Evolutionary conservation across 2,797 vertebrate genomes (phyloP).

Genomic region (Rhyacichthys aspro): DNA sequence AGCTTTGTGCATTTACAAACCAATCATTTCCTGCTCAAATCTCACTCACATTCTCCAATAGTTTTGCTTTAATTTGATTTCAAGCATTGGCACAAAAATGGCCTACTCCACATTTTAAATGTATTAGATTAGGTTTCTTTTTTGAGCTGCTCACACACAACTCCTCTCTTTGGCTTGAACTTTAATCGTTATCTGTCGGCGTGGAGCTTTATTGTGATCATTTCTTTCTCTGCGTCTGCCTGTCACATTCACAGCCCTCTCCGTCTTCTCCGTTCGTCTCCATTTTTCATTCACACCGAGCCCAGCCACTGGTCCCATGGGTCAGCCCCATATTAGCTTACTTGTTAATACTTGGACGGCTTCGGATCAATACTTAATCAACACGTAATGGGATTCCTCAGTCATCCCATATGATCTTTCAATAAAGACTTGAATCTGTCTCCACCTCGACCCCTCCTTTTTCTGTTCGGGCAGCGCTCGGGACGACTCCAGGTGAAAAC

Average conservation of each 20-base stretch:
- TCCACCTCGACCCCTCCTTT: slow-evolving; percentile 10
- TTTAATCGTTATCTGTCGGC: slow-evolving; percentile 52
- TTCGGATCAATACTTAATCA: slow-evolving; percentile 99
- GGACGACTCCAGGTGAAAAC: slow-evolving; percentile 51
- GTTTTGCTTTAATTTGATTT: too few relatives aligned
- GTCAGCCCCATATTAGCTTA: slow-evolving; percentile 98
- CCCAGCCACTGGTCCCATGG: slow-evolving; percentile 93
- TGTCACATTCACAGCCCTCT: too few relatives aligned
- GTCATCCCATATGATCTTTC: slow-evolving; percentile 99
- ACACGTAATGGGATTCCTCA: slow-evolving; percentile 99
- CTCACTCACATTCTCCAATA: too few relatives aligned
- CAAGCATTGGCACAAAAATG: too few relatives aligned
- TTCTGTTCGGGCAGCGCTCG: slow-evolving; percentile 16
- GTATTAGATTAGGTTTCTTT: neutral
- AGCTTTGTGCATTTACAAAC: too few relatives aligned
- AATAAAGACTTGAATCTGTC: slow-evolving; percentile 97
- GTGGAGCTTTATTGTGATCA: slow-evolving; percentile 59
- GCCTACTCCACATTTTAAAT: too few relatives aligned
- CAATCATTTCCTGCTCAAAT: too few relatives aligned
- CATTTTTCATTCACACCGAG: slow-evolving; percentile 26
- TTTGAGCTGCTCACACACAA: slow-evolving; percentile 16
- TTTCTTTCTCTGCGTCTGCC: slow-evolving; percentile 41
- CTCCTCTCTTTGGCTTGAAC: slow-evolving; percentile 44
- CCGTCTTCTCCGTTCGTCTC: slow-evolving; percentile 7
- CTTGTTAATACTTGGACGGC: slow-evolving; percentile 97